A percentile compares a stretch with the other conserved stretches of the same genome.
phyloP scores from a whole-genome alignment of 1,140 invertebrate genomes.

The Heliconius nattereri region DNA sequence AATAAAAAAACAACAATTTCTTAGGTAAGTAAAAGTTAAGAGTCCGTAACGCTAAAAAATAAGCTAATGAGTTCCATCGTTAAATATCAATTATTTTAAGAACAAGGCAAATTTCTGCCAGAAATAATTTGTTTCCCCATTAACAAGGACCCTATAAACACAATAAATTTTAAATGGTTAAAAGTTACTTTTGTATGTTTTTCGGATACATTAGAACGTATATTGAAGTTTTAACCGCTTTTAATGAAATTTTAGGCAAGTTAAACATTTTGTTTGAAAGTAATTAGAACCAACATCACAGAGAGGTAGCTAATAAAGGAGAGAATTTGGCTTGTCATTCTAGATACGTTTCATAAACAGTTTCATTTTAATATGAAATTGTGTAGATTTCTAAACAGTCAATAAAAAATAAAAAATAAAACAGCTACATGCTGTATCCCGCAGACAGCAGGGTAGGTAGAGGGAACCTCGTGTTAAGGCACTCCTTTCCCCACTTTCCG shows the following conservation, averaged over 20 bases:
- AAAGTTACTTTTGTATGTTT: constrained; percentile 29
- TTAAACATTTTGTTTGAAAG: constrained; percentile 43
- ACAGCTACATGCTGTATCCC: too few relatives aligned
- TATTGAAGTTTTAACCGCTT: constrained; percentile 34
- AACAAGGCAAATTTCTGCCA: not conserved
- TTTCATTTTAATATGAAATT: constrained; percentile 1
- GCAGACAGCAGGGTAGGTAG: too few relatives aligned
- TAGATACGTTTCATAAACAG: constrained; percentile 4
- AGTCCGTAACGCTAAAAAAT: not conserved
- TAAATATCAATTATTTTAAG: constrained; percentile 13
- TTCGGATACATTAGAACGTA: constrained; percentile 29
- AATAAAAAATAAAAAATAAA: too few relatives aligned
- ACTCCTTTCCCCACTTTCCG: too few relatives aligned
- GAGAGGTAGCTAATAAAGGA: constrained; percentile 25
- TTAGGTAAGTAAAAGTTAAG: constrained; percentile 3
- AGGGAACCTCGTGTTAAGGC: too few relatives aligned
- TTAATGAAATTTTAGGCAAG: constrained; percentile 34
- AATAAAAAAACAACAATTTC: not conserved
- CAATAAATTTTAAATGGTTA: constrained; percentile 21
- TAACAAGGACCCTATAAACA: not conserved
- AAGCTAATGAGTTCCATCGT: constrained; percentile 14
- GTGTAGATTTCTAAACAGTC: not conserved
- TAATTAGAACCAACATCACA: constrained; percentile 40
- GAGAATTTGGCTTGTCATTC: constrained; percentile 16
- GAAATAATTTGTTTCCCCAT: not conserved